A percentile compares a stretch with the other conserved stretches of the same genome.
phyloP scores from a whole-genome alignment of 2,113 vertebrate genomes.

The Lamprotornis superbus region DNA sequence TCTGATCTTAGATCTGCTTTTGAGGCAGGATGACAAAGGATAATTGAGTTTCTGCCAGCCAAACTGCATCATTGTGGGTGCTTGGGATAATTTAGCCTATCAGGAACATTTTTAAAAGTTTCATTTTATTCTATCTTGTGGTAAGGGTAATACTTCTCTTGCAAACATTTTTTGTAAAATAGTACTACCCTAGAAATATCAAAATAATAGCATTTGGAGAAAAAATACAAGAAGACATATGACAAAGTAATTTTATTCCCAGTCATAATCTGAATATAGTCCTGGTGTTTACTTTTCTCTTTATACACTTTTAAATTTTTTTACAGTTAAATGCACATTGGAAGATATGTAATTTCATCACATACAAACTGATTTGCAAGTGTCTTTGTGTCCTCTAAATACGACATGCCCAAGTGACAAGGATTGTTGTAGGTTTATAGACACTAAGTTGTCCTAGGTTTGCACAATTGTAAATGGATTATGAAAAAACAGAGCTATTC shows the following conservation, averaged over 20 bases:
- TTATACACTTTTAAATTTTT: neutral
- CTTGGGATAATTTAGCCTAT: neutral
- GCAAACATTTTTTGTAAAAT: neutral
- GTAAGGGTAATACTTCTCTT: neutral
- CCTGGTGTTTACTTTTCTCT: neutral
- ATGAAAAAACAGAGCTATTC: neutral
- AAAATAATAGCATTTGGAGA: neutral
- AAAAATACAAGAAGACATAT: neutral
- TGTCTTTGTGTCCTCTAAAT: neutral
- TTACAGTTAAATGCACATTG: neutral
- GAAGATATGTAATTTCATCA: neutral
- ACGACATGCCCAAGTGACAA: neutral
- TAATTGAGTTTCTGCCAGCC: neutral
- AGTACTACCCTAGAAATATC: neutral
- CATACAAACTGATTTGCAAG: neutral
- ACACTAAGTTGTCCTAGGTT: neutral
- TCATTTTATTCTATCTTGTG: neutral
- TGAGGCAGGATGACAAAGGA: neutral
- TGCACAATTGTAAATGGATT: neutral
- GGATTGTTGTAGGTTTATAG: neutral
- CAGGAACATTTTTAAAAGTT: neutral
- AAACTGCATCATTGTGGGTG: neutral
- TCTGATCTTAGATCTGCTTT: neutral
- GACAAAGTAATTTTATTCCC: neutral
- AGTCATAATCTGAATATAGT: neutral